Evolutionary conservation across 37 sponge, comb jelly and placozoan genomes (phyloP).

Genomic region (Hormiphora californensis): DNA sequence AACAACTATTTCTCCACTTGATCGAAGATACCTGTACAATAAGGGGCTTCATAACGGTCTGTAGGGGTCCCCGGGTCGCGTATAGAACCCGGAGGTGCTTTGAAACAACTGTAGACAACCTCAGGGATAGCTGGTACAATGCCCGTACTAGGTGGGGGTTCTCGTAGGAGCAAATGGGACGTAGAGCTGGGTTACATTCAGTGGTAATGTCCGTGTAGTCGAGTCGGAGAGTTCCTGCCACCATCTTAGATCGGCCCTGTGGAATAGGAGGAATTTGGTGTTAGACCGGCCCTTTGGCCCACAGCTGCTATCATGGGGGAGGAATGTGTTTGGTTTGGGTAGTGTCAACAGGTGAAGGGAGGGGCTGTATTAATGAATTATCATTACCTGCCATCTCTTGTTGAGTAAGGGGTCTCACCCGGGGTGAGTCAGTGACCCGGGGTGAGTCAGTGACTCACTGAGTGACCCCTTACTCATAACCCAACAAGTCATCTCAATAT

Average conservation of each 20-base stretch:
- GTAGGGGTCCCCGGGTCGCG: neutral
- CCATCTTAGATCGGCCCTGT: constrained; percentile 19
- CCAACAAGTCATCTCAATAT: too few species aligned
- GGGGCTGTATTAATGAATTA: too few species aligned
- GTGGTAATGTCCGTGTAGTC: constrained; percentile 2
- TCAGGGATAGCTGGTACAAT: constrained; percentile 34
- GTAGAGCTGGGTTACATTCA: constrained; percentile 45
- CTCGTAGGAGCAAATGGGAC: constrained; percentile 54
- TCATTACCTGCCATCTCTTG: too few species aligned
- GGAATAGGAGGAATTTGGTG: too few species aligned
- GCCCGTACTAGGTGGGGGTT: constrained; percentile 26
- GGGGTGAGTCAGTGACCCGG: too few species aligned
- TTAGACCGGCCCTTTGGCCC: too few species aligned
- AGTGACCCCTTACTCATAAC: too few species aligned
- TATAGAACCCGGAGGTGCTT: constrained; percentile 1
- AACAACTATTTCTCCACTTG: neutral
- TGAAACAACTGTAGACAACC: neutral
- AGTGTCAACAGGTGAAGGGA: too few species aligned
- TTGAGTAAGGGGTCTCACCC: too few species aligned
- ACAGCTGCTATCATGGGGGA: too few species aligned
- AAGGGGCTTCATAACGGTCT: constrained; percentile 12
- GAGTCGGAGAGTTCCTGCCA: constrained; percentile 13
- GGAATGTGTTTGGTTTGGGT: too few species aligned
- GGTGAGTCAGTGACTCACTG: too few species aligned
- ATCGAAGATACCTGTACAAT: neutral